These are phyloP conservation scores for Pandemis heparana DNA, from an alignment of 2,888 invertebrate species.

Conservation along the genomic window DNA sequence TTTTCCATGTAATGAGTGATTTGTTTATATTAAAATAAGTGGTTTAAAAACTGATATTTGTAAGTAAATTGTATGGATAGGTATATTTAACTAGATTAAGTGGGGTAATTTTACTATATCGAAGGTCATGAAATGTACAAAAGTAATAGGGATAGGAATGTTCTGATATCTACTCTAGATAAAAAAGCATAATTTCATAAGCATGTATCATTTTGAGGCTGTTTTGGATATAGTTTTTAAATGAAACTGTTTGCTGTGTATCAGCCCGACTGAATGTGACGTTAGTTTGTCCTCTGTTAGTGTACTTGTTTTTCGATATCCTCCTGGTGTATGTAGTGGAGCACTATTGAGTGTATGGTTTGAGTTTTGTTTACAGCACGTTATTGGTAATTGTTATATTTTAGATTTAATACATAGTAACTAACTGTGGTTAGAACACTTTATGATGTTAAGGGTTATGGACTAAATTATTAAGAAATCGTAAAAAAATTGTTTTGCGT, in stretches of 20 bases:
- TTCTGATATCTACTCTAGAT: conserved; percentile 12
- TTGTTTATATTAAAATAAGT: conserved; percentile 27
- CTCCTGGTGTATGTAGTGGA: conserved; percentile 48
- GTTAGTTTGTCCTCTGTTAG: conserved; percentile 17
- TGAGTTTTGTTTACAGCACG: conserved; percentile 71
- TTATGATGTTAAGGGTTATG: conserved; percentile 73
- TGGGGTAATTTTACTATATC: conserved; percentile 34
- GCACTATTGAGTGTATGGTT: conserved; percentile 78
- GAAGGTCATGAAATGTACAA: conserved; percentile 61
- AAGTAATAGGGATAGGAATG: conserved; percentile 47
- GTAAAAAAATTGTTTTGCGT: conserved; percentile 63
- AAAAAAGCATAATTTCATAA: conserved; percentile 24
- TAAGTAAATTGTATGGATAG: conserved; percentile 54
- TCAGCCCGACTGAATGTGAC: conserved; percentile 28
- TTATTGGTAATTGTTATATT: conserved; percentile 76
- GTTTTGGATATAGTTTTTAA: conserved; percentile 17
- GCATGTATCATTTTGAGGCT: conserved; percentile 26
- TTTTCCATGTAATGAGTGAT: conserved; percentile 31
- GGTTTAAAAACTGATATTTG: conserved; percentile 54
- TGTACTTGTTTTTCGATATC: conserved; percentile 47
- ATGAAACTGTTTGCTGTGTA: conserved; percentile 9
- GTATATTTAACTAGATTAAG: conserved; percentile 20
- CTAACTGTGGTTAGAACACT: conserved; percentile 69
- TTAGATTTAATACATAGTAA: conserved; percentile 60
- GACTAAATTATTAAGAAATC: conserved; percentile 66